phyloP scores from a whole-genome alignment of 2,888 invertebrate species.

The Pimpla rufipes region DNA sequence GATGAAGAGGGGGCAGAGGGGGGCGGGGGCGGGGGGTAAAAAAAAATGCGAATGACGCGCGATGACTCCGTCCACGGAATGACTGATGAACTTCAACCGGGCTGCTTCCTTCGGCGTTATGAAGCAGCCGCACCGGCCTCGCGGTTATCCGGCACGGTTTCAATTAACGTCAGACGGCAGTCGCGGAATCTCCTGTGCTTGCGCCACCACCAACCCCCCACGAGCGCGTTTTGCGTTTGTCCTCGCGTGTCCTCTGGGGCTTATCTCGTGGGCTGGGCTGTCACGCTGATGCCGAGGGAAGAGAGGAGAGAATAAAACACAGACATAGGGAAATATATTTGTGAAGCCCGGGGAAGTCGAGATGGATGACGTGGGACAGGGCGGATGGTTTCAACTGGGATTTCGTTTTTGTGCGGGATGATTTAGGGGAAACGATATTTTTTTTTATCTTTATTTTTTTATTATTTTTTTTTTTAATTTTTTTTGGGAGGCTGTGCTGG shows the following conservation, averaged over 20 bases:
- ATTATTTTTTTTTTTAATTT: too few species aligned
- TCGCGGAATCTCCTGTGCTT: slow-evolving; percentile 5
- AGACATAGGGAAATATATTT: too few species aligned
- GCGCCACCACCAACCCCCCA: slow-evolving; percentile 23
- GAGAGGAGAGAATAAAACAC: slow-evolving; percentile 31
- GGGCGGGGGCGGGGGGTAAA: not conserved
- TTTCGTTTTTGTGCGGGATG: too few species aligned
- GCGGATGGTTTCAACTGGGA: too few species aligned
- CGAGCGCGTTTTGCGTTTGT: slow-evolving; percentile 56
- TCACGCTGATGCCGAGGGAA: not conserved
- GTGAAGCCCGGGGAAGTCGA: not conserved
- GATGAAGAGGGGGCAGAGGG: too few species aligned
- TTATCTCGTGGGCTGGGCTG: slow-evolving; percentile 55
- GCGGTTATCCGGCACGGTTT: slow-evolving; percentile 52
- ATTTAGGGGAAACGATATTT: too few species aligned
- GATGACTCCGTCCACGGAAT: slow-evolving; percentile 76
- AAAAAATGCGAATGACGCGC: slow-evolving; percentile 61
- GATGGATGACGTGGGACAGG: slow-evolving; percentile 10
- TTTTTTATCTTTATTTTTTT: too few species aligned
- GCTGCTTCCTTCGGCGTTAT: slow-evolving; percentile 67
- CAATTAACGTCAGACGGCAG: slow-evolving; percentile 58
- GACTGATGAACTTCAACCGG: slow-evolving; percentile 85
- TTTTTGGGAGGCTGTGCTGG: too few species aligned
- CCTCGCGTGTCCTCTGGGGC: slow-evolving; percentile 55
- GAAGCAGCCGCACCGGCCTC: slow-evolving; percentile 31